Percentiles rank a stretch among this genome's conserved stretches.
Evolutionary conservation across 2,113 vertebrate species (phyloP).

Genomic region (Cairina moschata): DNA sequence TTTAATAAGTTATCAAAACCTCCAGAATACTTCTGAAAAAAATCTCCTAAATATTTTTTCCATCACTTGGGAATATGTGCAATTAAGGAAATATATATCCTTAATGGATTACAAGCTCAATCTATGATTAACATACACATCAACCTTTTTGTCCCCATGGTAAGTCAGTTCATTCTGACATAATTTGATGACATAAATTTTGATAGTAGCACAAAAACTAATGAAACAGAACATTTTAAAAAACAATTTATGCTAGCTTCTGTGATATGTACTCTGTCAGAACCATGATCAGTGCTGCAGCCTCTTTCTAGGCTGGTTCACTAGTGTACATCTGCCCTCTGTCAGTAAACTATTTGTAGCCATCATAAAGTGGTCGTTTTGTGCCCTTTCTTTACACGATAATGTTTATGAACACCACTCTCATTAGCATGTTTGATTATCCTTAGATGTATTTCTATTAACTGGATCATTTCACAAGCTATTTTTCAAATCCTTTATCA

Average conservation of each 20-base stretch:
- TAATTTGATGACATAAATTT: slow-evolving; percentile 14
- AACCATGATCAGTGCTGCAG: neutral
- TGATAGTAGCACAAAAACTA: neutral
- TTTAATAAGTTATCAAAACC: slow-evolving; percentile 30
- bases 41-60: slow-evolving; percentile 8
- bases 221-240: neutral
- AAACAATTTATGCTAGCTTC: neutral
- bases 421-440: neutral
- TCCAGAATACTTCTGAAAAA: neutral
- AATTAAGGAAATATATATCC: neutral
- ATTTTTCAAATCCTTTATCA: neutral
- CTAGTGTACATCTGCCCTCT: neutral
- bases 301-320: neutral
- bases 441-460: neutral
- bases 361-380: fast-evolving
- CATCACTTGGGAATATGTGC: neutral
- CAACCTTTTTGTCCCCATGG: slow-evolving; percentile 28
- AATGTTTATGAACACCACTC: neutral
- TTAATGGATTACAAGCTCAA: neutral
- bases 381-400: neutral
- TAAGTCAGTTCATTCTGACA: slow-evolving; percentile 37
- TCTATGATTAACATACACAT: slow-evolving; percentile 36
- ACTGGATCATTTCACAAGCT: neutral
- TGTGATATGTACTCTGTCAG: neutral
- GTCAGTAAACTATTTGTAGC: neutral